A percentile compares a stretch with the other conserved stretches of the same genome.
These are phyloP conservation scores for Scylla paramamosain DNA, from an alignment of 1,140 invertebrate species.

Conservation along the genomic window DNA sequence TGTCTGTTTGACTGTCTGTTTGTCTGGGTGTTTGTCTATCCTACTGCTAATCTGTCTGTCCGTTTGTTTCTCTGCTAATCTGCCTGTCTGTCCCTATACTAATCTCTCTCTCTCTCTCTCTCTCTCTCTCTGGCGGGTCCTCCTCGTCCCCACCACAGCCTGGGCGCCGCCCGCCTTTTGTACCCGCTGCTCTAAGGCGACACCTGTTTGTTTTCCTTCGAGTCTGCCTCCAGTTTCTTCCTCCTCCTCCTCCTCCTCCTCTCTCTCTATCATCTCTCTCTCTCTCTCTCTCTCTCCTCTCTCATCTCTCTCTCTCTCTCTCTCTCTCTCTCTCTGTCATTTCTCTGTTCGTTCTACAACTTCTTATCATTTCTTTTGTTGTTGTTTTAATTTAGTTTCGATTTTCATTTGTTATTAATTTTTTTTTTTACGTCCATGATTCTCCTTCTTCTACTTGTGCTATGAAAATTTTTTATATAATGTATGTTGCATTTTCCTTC, in stretches of 20 bases:
- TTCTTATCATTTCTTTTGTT: background rate
- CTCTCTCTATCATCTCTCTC: slow-evolving; percentile 20
- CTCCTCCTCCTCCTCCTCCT: background rate
- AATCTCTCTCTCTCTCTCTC: no score
- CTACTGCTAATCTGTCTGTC: no score
- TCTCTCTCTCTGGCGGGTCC: background rate
- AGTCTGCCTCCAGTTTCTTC: background rate
- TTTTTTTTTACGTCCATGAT: background rate
- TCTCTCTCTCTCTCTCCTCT: background rate
- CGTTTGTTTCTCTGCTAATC: no score
- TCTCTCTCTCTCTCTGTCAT: background rate
- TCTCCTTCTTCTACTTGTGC: background rate
- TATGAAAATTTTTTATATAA: no score
- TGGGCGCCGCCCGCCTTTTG: background rate
- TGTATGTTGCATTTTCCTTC: no score
- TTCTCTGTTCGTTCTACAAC: background rate
- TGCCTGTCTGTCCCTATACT: no score
- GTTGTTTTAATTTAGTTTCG: no score
- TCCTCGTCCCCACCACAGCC: background rate
- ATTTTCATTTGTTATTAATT: background rate
- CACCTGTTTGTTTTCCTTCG: slow-evolving; percentile 4
- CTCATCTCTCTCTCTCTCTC: background rate
- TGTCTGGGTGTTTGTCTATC: background rate
- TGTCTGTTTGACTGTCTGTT: background rate
- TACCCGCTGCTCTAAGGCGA: background rate